A percentile compares a stretch with the other conserved stretches of the same genome.
These are phyloP conservation scores for Syndactyla subalaris DNA, from an alignment of 2,797 vertebrate genomes.

Conservation along the genomic window DNA sequence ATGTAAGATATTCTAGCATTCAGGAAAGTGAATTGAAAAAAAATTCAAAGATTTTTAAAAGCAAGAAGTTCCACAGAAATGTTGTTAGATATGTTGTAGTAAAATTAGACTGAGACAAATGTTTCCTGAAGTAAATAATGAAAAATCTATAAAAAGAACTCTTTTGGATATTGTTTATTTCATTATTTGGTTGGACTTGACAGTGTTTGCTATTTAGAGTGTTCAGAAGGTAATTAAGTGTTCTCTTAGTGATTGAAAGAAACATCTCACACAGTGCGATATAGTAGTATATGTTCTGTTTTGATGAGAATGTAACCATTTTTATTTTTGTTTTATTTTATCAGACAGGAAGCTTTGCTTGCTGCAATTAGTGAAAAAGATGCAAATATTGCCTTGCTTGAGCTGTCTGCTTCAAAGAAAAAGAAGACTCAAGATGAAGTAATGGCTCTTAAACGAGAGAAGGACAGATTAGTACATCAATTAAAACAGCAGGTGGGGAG, in stretches of 20 bases:
- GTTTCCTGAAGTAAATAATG: neutral
- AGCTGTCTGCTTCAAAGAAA: constrained; percentile 96
- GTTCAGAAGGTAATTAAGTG: neutral
- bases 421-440: constrained; percentile 99
- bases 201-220: neutral
- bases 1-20: neutral
- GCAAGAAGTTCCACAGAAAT: neutral
- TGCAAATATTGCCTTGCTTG: constrained; percentile 97
- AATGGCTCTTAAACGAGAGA: constrained; percentile 93
- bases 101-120: neutral
- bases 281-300: neutral
- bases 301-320: constrained; percentile 9
- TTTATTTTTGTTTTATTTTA: constrained; percentile 47
- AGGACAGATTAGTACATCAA: constrained; percentile 96
- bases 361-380: constrained; percentile 99
- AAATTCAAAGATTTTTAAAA: neutral
- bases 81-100: neutral
- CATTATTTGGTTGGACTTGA: neutral
- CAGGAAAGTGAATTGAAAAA: neutral
- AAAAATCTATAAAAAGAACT: neutral
- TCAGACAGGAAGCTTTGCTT: constrained; percentile 95
- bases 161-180: neutral
- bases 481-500: constrained; percentile 95
- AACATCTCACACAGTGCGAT: neutral
- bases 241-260: neutral